Conservation (phyloP, 2,888 invertebrate species). For the Cosmopolites sordidus region DNA sequence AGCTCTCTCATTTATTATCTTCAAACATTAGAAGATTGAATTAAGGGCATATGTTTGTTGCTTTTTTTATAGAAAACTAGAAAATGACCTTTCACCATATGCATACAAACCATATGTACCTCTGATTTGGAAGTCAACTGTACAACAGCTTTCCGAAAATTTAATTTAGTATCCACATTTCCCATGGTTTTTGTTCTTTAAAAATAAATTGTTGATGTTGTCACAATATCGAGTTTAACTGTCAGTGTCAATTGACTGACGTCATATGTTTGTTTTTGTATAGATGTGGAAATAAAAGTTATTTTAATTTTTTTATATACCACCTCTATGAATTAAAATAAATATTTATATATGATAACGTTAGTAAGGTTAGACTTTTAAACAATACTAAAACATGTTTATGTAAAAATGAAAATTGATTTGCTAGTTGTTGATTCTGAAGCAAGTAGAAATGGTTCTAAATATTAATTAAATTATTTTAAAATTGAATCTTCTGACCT, state of each 20-base stretch:
- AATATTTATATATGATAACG: too few relatives aligned
- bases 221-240: neutral
- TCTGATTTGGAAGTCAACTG: conserved; percentile 95
- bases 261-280: neutral
- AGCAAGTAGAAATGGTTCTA: too few relatives aligned
- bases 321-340: too few relatives aligned
- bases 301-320: too few relatives aligned
- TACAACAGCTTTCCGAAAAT: conserved; percentile 96
- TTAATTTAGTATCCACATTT: conserved; percentile 95
- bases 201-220: conserved; percentile 13
- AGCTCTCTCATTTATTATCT: too few relatives aligned
- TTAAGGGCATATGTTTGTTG: conserved; percentile 11
- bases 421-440: too few relatives aligned
- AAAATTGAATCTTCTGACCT: too few relatives aligned
- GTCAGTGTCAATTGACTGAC: conserved; percentile 9
- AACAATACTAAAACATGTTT: too few relatives aligned
- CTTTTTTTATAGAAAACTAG: neutral
- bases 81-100: neutral
- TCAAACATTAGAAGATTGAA: neutral
- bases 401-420: too few relatives aligned
- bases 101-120: conserved; percentile 52
- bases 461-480: too few relatives aligned
- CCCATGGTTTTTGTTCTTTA: conserved; percentile 65
- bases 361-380: too few relatives aligned
- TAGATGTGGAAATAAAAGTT: neutral